Evolutionary conservation across 1,140 invertebrate genomes (phyloP).

Genomic region (Hylaeus anthracinus): DNA sequence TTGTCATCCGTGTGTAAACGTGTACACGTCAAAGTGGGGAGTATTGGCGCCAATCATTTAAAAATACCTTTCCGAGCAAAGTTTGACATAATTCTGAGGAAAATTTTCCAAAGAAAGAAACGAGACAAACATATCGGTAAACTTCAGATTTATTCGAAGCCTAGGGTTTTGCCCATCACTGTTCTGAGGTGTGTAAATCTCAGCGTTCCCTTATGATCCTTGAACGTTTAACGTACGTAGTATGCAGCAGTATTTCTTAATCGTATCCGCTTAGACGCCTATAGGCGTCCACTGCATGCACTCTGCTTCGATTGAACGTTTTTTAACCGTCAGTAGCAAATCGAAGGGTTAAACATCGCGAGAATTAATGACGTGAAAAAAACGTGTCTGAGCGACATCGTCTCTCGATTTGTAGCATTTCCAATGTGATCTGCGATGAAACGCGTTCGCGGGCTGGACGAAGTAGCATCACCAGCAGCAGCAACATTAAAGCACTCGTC

Average conservation of each 20-base stretch:
- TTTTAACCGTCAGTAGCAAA: background rate
- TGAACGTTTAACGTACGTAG: background rate
- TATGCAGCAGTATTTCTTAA: background rate
- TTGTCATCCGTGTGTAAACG: too few species aligned
- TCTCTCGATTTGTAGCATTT: slow-evolving; percentile 73
- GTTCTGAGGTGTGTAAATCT: too few species aligned
- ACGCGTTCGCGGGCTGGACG: slow-evolving; percentile 84
- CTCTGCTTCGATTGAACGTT: background rate
- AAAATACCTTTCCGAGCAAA: too few species aligned
- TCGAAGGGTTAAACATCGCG: background rate
- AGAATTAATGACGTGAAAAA: background rate
- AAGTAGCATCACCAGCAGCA: slow-evolving; percentile 81
- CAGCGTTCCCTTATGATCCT: too few species aligned
- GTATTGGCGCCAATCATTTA: too few species aligned
- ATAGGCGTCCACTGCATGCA: background rate
- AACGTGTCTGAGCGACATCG: background rate
- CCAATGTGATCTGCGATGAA: slow-evolving; percentile 86
- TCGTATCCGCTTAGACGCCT: background rate
- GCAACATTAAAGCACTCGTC: slow-evolving; percentile 78
- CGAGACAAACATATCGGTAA: too few species aligned
- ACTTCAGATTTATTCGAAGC: too few species aligned
- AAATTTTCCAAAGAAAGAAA: too few species aligned
- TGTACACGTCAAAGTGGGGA: too few species aligned
- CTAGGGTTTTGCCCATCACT: too few species aligned
- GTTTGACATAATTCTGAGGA: too few species aligned